These are phyloP conservation scores for Mimumesa dahlbomi DNA, from an alignment of 2,888 invertebrate species.

Conservation along the genomic window DNA sequence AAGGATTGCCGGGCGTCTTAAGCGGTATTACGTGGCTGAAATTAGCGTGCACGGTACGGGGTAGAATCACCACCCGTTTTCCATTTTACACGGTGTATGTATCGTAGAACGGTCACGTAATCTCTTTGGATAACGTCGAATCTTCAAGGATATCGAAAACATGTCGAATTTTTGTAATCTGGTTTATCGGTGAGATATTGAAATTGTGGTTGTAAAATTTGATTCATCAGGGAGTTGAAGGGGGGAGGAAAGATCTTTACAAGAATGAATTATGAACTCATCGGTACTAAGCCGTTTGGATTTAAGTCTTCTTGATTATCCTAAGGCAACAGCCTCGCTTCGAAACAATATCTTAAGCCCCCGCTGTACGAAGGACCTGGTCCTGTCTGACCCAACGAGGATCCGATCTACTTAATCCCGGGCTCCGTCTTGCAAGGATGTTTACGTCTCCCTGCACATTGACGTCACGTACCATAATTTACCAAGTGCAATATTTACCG, in stretches of 20 bases:
- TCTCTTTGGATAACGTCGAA: too few species aligned
- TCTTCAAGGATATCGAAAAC: too few species aligned
- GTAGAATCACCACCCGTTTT: too few species aligned
- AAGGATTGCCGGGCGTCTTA: conserved; percentile 26
- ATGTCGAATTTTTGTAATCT: too few species aligned
- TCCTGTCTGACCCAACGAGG: conserved; percentile 71
- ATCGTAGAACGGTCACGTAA: too few species aligned
- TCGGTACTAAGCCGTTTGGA: conserved; percentile 70
- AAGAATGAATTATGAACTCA: conserved; percentile 66
- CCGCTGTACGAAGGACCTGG: conserved; percentile 66
- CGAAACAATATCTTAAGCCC: conserved; percentile 75
- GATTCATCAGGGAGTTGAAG: too few species aligned
- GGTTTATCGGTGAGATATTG: too few species aligned
- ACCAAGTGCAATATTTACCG: conserved; percentile 53
- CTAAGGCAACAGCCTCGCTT: conserved; percentile 74
- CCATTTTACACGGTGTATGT: too few species aligned
- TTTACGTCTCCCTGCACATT: conserved; percentile 60
- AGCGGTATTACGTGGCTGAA: conserved; percentile 36
- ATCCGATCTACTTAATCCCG: conserved; percentile 75
- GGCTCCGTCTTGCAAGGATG: conserved; percentile 70
- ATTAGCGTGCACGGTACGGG: not conserved
- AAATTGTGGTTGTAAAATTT: too few species aligned
- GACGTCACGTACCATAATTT: conserved; percentile 66
- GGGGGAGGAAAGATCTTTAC: conserved; percentile 15
- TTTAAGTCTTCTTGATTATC: conserved; percentile 74